Evolutionary conservation across 2,113 vertebrate species (phyloP), one percentile per base, ranked within the genome.

Genomic region (Tringa solitaria): DNA sequence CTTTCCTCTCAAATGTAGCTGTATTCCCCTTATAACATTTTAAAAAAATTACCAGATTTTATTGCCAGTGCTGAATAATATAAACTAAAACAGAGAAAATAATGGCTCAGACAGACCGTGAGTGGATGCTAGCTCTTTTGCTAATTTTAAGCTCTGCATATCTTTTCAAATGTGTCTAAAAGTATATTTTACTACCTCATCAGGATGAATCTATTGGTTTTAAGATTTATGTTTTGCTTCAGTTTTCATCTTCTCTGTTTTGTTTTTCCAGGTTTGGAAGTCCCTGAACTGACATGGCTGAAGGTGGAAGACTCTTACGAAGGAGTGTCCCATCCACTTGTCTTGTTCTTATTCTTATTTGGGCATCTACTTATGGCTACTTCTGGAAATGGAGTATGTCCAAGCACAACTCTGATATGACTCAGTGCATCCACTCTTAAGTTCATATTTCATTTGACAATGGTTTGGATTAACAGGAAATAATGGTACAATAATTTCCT

Each of bases 401-500:
- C 45, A 33, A 23, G 23, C 33, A 60, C 32, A 46, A 14, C 30
- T 89, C 67, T 59, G 5, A 0, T 70, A 23, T 61, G 30, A 73
- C 35, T 24, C 13, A 48, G 12, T 26, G 12, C 18, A 73, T 24
- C 18, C 45, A 61, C 28, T 56, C 26, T 30, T 23, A 24, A 1
- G 5, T 21, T 84, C 21, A 12, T 51, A 72, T 90, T 93, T 92
- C 16, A 51, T 57, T 86, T 86, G 50, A 53, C 21, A 73, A 27
- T 79, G 10, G 19, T 60, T 95, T 94, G 69, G 82, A 64, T 93
- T 84, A 79, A 56, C 43, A 75, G 65, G 84, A 93, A 93, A 89
- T 56, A 92, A 78, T 87, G 35, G 35, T 56, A 5, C 43, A 75
- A 77, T 70, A 39, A 30, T 83, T 95, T 86, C 33, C 45, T 90